Conservation (phyloP, 1,140 invertebrate genomes). For the Hylaeus volcanicus region DNA sequence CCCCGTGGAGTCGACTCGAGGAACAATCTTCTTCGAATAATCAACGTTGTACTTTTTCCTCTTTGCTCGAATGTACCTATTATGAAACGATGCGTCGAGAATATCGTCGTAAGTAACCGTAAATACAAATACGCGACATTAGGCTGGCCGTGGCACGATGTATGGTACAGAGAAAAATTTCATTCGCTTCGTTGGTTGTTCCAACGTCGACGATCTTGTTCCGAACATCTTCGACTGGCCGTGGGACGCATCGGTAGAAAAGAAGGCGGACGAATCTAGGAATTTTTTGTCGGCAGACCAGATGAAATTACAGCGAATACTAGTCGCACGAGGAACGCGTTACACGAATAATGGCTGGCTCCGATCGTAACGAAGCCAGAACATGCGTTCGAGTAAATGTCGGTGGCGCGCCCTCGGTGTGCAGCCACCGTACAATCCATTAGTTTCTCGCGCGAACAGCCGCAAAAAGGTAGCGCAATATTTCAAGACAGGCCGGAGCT, state of each 20-base stretch:
- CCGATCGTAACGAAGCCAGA: conserved; percentile 7
- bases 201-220: too few relatives aligned
- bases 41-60: too few relatives aligned
- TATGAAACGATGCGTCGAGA: too few relatives aligned
- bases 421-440: conserved; percentile 32
- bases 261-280: not conserved
- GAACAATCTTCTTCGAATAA: not conserved
- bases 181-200: too few relatives aligned
- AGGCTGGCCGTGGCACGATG: too few relatives aligned
- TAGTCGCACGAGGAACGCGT: not conserved
- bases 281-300: not conserved
- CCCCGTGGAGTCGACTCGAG: not conserved
- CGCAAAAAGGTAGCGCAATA: conserved; percentile 33
- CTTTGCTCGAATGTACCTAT: too few relatives aligned
- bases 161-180: too few relatives aligned
- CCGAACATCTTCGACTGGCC: too few relatives aligned
- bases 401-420: conserved; percentile 14
- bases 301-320: not conserved
- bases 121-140: too few relatives aligned
- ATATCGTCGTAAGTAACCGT: too few relatives aligned
- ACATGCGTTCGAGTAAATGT: not conserved
- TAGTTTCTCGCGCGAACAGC: conserved; percentile 38
- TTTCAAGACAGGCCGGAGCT: conserved; percentile 25
- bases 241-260: not conserved
- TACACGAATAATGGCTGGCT: conserved; percentile 11